These are phyloP conservation scores for Yponomeuta plumbellus DNA, from an alignment of 2,888 invertebrate genomes.

Conservation along the genomic window DNA sequence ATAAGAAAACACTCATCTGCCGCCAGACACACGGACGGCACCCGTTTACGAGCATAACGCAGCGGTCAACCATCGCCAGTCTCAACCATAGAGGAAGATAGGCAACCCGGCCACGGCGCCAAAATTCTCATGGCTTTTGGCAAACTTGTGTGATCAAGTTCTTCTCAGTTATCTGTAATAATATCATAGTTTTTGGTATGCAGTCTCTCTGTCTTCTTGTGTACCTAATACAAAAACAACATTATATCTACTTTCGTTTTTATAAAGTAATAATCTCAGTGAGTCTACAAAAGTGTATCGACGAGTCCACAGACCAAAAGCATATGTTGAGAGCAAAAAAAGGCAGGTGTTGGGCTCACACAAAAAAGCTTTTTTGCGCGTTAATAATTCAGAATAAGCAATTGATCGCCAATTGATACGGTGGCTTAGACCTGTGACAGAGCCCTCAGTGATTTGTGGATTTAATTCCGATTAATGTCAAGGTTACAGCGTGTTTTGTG, in stretches of 20 bases:
- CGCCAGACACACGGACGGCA: not conserved
- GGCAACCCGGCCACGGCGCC: too few species aligned
- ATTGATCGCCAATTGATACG: conserved; percentile 30
- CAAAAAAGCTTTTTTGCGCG: conserved; percentile 9
- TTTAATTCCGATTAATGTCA: conserved; percentile 29
- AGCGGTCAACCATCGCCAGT: too few species aligned
- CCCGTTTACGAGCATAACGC: too few species aligned
- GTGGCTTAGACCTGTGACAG: conserved; percentile 26
- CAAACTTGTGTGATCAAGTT: too few species aligned
- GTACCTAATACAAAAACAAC: not conserved
- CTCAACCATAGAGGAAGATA: too few species aligned
- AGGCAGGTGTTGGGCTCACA: conserved; percentile 43
- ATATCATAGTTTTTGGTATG: too few species aligned
- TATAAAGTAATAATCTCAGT: not conserved
- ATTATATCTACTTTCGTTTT: not conserved
- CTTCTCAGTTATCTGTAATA: too few species aligned
- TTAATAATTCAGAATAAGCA: conserved; percentile 40
- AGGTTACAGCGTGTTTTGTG: conserved; percentile 20
- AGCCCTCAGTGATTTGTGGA: conserved; percentile 24
- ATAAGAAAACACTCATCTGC: too few species aligned
- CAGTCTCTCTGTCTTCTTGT: not conserved
- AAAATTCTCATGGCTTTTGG: too few species aligned
- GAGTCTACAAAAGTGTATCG: not conserved
- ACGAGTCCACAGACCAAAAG: conserved; percentile 1
- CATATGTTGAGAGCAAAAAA: conserved; percentile 37